Percentiles rank a stretch among this genome's conserved stretches.
phyloP scores from a whole-genome alignment of 2,888 invertebrate species.

The Galeopsomyia nigrocyanea region DNA sequence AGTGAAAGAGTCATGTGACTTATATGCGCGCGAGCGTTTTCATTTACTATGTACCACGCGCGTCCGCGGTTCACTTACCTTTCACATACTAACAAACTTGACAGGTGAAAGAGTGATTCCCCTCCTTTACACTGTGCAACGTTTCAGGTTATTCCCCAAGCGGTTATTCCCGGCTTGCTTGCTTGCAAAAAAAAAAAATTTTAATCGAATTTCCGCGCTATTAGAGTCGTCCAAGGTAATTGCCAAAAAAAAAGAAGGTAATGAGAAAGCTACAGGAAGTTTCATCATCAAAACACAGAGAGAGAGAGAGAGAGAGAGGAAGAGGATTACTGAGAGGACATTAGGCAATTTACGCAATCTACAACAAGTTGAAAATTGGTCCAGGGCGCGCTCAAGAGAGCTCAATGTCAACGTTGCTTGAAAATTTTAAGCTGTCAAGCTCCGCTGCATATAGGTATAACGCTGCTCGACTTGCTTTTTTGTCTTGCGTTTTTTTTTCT shows the following conservation, averaged over 20 bases:
- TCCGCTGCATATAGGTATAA: slow-evolving; percentile 11
- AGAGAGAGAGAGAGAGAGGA: too few relatives aligned
- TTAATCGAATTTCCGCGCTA: neutral
- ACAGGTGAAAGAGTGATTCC: too few relatives aligned
- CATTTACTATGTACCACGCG: too few relatives aligned
- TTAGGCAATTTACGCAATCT: slow-evolving; percentile 37
- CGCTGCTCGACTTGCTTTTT: slow-evolving; percentile 2
- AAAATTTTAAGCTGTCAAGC: neutral
- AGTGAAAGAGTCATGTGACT: too few relatives aligned
- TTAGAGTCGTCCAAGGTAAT: neutral
- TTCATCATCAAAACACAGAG: slow-evolving; percentile 8
- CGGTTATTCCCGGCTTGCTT: too few relatives aligned
- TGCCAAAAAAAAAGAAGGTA: neutral
- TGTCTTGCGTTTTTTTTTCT: too few relatives aligned
- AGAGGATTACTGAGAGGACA: neutral
- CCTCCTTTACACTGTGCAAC: too few relatives aligned
- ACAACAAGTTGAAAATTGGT: slow-evolving; percentile 41
- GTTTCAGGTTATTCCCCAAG: too few relatives aligned
- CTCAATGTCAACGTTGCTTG: slow-evolving; percentile 35
- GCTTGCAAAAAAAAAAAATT: too few relatives aligned
- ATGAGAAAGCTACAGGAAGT: slow-evolving; percentile 23
- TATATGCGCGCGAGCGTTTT: too few relatives aligned
- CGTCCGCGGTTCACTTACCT: too few relatives aligned
- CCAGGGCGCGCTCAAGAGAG: neutral
- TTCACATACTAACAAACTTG: too few relatives aligned